Conservation (phyloP, 64 coral and sea anemone genomes). For the Pocillopora verrucosa region DNA sequence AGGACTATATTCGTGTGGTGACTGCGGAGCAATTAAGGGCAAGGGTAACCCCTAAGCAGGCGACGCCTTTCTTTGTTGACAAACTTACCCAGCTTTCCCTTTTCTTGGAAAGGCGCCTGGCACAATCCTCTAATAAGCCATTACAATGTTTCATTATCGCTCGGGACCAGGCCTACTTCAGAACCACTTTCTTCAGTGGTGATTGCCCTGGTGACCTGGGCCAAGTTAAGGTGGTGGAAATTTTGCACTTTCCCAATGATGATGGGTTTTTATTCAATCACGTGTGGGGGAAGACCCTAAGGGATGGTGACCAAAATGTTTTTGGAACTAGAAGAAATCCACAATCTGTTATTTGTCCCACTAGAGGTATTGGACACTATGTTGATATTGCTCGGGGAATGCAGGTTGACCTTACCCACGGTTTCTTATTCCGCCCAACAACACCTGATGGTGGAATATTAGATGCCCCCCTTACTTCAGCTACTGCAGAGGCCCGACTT, state of each 20-base stretch:
- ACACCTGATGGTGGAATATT: constrained; percentile 17
- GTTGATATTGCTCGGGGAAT: constrained; percentile 32
- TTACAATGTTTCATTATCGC: constrained; percentile 55
- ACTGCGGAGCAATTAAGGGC: constrained; percentile 38
- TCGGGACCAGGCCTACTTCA: constrained; percentile 51
- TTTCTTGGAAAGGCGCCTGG: constrained; percentile 16
- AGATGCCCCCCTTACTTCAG: constrained; percentile 26
- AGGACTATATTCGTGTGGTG: constrained; percentile 47
- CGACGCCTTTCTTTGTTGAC: constrained; percentile 49
- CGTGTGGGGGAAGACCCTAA: constrained; percentile 42
- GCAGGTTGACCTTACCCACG: constrained; percentile 31
- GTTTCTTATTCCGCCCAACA: constrained; percentile 42
- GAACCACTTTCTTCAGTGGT: constrained; percentile 37
- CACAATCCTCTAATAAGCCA: no score
- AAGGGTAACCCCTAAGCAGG: constrained; percentile 36
- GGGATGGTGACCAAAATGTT: constrained; percentile 41
- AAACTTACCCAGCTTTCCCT: constrained; percentile 16
- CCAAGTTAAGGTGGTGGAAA: constrained; percentile 36
- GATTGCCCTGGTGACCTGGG: constrained; percentile 28
- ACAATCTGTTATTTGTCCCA: constrained; percentile 27
- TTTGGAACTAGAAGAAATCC: constrained; percentile 43
- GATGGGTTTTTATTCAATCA: constrained; percentile 41
- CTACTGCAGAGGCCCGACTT: constrained; percentile 40
- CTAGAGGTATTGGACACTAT: constrained; percentile 49
- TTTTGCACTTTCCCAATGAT: constrained; percentile 52